phyloP scores from a whole-genome alignment of 2,888 invertebrate species.

The Syritta pipiens region DNA sequence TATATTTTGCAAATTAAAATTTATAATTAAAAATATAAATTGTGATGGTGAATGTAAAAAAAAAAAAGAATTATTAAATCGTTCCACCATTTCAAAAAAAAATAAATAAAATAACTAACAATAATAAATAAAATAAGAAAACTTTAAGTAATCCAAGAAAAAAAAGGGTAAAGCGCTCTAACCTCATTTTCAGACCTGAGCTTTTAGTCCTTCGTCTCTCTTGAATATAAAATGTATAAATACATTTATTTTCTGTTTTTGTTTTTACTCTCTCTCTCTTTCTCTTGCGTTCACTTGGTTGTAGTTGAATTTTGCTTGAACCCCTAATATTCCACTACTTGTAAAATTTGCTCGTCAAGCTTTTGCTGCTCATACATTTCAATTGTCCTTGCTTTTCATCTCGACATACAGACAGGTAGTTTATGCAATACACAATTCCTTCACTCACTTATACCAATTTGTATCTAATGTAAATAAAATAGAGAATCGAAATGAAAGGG shows the following conservation, averaged over 20 bases:
- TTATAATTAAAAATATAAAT: neutral
- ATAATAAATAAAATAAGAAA: neutral
- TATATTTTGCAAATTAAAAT: neutral
- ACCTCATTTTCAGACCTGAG: slow-evolving; percentile 11
- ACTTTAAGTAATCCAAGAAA: neutral
- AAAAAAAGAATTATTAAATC: neutral
- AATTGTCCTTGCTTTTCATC: too few species aligned
- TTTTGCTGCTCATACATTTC: too few species aligned
- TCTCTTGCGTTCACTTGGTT: neutral
- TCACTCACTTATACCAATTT: neutral
- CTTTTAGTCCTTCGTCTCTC: slow-evolving; percentile 3
- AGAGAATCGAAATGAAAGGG: too few species aligned
- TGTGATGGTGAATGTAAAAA: neutral
- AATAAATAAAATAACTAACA: neutral
- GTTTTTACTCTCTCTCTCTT: neutral
- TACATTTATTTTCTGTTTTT: neutral
- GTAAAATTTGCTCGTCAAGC: too few species aligned
- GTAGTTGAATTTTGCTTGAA: too few species aligned
- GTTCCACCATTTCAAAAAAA: neutral
- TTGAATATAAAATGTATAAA: neutral
- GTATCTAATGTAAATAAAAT: neutral
- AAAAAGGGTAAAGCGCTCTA: neutral
- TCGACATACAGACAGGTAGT: slow-evolving; percentile 4
- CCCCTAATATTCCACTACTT: too few species aligned
- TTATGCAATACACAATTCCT: neutral